Evolutionary conservation across 2,888 invertebrate genomes (phyloP).

Genomic region (Drosophila quasianomalipes): DNA sequence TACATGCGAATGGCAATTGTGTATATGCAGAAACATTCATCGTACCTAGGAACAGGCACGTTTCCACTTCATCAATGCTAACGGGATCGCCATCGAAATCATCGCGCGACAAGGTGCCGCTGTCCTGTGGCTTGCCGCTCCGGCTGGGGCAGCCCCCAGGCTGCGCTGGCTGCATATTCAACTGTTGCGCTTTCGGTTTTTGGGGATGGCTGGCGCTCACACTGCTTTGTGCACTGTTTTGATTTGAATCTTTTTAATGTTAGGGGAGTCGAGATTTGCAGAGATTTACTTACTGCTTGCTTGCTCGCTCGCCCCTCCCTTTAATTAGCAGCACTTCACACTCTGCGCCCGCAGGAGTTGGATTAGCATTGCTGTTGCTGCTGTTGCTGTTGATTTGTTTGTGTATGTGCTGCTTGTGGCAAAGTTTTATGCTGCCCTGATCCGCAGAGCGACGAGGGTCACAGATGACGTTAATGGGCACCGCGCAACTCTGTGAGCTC

Average conservation of each 20-base stretch:
- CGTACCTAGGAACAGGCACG: slow-evolving; percentile 84
- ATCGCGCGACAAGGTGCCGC: slow-evolving; percentile 77
- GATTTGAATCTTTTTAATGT: not conserved
- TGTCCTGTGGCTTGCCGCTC: slow-evolving; percentile 49
- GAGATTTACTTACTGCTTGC: slow-evolving; percentile 17
- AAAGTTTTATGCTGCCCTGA: slow-evolving; percentile 38
- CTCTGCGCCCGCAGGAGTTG: slow-evolving; percentile 12
- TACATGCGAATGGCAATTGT: not conserved
- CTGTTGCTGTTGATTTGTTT: slow-evolving; percentile 1
- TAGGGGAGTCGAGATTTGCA: not conserved
- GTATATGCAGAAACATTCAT: not conserved
- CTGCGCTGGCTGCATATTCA: slow-evolving; percentile 30
- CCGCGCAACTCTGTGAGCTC: slow-evolving; percentile 1
- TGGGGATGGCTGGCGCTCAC: slow-evolving; percentile 17
- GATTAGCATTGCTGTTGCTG: slow-evolving; percentile 29
- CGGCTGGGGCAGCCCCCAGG: slow-evolving; percentile 2
- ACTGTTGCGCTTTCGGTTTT: slow-evolving; percentile 38
- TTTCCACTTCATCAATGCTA: slow-evolving; percentile 84
- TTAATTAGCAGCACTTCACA: slow-evolving; percentile 10
- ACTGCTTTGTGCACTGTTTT: slow-evolving; percentile 19
- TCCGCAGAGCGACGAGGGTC: slow-evolving; percentile 19
- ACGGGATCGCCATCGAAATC: slow-evolving; percentile 86
- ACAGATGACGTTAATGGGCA: slow-evolving; percentile 17
- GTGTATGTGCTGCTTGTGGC: slow-evolving; percentile 10
- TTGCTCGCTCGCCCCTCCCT: not conserved